Base-by-base conservation (phyloP, 2,797 vertebrate species). In the Sus cebifrons region DNA sequence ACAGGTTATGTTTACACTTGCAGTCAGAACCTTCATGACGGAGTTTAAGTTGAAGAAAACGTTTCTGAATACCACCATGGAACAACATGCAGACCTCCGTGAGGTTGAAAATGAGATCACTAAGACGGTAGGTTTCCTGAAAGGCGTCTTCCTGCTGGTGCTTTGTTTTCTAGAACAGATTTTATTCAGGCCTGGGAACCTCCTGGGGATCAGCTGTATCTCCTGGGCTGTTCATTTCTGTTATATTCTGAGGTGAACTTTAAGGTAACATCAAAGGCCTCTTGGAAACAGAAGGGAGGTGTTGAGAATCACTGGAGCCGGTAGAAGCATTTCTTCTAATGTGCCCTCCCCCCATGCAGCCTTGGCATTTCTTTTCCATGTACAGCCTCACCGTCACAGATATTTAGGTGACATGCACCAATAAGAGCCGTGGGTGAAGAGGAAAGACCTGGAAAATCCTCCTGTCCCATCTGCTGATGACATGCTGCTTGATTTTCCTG, bases 11-110 rank as follows among this genome's bases (percentile, higher is more conserved):
- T 49, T 98, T 97, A 97, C 36, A 29, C 54, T 97, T 97, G 95
- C 52, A 99, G 99, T 99, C 86, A 99, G 99, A 98, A 99, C 99
- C 15, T 99, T 99, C 94, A 98, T 99, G 99, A 99, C 96, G 98
- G 98, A 68, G 98, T 99, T 91, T 97, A 98, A 68, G 74, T 98
- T 97, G 96, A 97, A 65, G 96, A 97, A 95, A 92, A 91, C 27
- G 2, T 95, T 98, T 36, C 95, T 97, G 14, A 99, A 99, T 87
- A 81, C 93, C 44, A 98, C 98, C 3, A 27, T 97, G 21, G 98
- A 98, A 86, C 99, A 98, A 81, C 99, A 98, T 1, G 0, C 98
- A 75, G 98, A 98, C 23, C 90, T 99, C 58, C 98, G 96, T 68
- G 99, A 99, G 1, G 29, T 99, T 12, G 99, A 99, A 97, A 98